Evolutionary conservation across 2,888 invertebrate genomes (phyloP), one percentile per base, ranked within the genome.

Genomic region (Pyrocoelia pectoralis): DNA sequence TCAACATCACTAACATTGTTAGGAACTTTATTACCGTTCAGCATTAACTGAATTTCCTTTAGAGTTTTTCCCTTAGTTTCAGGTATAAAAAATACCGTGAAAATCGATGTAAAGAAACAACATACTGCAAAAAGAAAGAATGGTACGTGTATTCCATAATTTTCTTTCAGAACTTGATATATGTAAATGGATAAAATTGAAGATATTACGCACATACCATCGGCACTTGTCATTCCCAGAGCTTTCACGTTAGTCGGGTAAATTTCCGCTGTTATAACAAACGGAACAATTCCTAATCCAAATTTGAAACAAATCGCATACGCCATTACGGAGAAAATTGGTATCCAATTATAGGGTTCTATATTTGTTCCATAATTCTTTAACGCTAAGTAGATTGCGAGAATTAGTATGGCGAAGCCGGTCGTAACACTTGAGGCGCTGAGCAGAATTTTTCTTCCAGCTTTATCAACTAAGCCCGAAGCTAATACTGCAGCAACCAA

Each of bases 181-280:
- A 79, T 55, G 43, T 76, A 74, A 15, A 80, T 71, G 2, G 79
- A 77, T 2, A 78, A 52, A 4, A 77, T 70, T n/a, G 75, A 76
- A 18, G 76, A 77, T 2, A 76, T 60, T 0, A 79, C 79, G 61
- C 78, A 80, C 68, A 76, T 75, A 2, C 74, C 74, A 60, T 81
- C 81, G 1, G 80, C 74, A 19, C 78, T 54, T 0, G 81, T 79
- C 80, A 81, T 80, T 2, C 80, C 80, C 64, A 79, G 75, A 1
- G 80, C 81, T 72, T 81, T 81, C 13, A 81, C 75, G 38, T 77
- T 77, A 1, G 80, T 77, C 0, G 81, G 79, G 60, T 81, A 43
- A 14, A 43, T 1, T 13, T 43, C 43, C 2, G 14, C 43, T 9
- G 43, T 43, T 12, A 80, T 73, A n/a, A 81, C 78, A 48, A 81